Evolutionary conservation across 2,113 vertebrate genomes (phyloP).

Genomic region (Synodontis membranacea): DNA sequence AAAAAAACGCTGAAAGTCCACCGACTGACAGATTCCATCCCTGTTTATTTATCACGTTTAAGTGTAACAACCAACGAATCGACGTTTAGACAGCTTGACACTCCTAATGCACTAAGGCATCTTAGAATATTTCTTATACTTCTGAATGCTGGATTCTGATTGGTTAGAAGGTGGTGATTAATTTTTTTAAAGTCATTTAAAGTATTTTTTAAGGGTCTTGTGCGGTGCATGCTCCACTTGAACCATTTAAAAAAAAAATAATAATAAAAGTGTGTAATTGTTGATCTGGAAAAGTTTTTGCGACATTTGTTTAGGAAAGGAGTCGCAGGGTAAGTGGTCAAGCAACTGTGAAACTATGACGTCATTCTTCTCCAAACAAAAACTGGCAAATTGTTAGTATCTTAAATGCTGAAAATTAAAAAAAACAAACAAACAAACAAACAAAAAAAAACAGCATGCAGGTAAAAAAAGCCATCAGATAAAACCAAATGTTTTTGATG

Average conservation of each 20-base stretch:
- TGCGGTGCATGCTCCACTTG: background rate
- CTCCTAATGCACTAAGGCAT: background rate
- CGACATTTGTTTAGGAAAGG: background rate
- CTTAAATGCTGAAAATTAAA: background rate
- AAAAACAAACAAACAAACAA: background rate
- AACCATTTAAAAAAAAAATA: background rate
- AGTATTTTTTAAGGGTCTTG: background rate
- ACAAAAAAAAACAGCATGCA: background rate
- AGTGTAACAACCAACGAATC: background rate
- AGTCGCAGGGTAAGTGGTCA: no score
- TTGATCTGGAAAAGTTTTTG: background rate
- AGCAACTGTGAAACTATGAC: background rate
- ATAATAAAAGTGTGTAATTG: no score
- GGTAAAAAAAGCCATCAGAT: no score
- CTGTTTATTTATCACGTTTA: constrained; percentile 9
- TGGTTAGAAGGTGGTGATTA: background rate
- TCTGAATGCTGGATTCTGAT: background rate
- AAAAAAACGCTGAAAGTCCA: background rate
- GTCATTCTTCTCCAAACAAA: background rate
- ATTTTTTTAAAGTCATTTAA: no score
- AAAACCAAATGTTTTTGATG: no score
- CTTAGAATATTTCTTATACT: no score
- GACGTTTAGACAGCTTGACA: background rate
- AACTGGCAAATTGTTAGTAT: no score
- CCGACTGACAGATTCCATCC: constrained; percentile 32